phyloP scores from a whole-genome alignment of 2,888 invertebrate species.

The Dyspetes luteomarginatus region DNA sequence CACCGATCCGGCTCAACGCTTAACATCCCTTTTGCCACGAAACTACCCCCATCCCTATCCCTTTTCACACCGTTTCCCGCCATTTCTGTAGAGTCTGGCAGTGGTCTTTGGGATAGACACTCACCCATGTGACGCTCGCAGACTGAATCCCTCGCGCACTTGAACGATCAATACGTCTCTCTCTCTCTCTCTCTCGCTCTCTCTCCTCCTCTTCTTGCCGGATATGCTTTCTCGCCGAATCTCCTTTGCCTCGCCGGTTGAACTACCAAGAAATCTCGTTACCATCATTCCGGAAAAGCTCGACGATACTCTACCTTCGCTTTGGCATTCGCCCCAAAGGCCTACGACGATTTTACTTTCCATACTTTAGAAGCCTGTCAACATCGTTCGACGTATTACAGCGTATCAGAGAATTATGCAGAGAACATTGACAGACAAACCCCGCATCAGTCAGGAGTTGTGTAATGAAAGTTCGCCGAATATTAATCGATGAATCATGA shows the following conservation, averaged over 20 bases:
- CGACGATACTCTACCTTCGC: constrained; percentile 22
- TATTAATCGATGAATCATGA: background rate
- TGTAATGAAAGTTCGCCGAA: background rate
- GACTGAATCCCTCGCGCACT: constrained; percentile 52
- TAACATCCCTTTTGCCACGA: constrained; percentile 54
- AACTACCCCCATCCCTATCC: constrained; percentile 22
- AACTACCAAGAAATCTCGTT: constrained; percentile 54
- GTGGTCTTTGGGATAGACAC: constrained; percentile 35
- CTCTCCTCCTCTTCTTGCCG: constrained; percentile 28
- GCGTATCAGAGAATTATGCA: too few relatives aligned
- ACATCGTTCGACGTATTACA: too few relatives aligned
- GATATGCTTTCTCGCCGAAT: constrained; percentile 55
- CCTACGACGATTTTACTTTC: constrained; percentile 21
- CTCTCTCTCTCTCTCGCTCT: constrained; percentile 10
- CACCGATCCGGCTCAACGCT: constrained; percentile 42
- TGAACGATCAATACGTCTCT: constrained; percentile 29
- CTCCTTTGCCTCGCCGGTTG: constrained; percentile 37
- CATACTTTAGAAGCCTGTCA: too few relatives aligned
- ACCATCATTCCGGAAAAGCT: constrained; percentile 38
- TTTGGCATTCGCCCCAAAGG: constrained; percentile 6
- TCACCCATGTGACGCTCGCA: constrained; percentile 36
- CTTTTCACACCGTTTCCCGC: constrained; percentile 4
- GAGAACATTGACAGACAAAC: too few relatives aligned
- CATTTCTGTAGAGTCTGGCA: background rate
- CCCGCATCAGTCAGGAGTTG: background rate